phyloP scores from a whole-genome alignment of 2,888 invertebrate genomes.

The Rhopalosiphum nymphaeae region DNA sequence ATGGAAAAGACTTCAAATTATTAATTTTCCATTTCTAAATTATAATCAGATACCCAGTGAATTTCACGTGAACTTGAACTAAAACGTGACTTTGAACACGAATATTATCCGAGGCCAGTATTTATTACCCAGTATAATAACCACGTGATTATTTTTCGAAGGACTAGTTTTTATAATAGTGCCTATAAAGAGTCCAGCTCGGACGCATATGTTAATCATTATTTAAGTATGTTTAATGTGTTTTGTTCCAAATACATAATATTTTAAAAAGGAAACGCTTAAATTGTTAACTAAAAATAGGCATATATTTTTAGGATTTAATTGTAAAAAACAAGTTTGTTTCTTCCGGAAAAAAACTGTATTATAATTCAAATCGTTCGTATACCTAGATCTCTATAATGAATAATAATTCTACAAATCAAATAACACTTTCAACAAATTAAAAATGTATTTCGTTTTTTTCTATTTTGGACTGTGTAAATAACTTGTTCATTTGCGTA shows the following conservation, averaged over 20 bases:
- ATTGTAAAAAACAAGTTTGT: neutral
- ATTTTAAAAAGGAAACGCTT: neutral
- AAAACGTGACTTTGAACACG: constrained; percentile 55
- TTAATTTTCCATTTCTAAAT: neutral
- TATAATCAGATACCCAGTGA: neutral
- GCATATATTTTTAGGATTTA: neutral
- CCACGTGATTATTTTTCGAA: constrained; percentile 30
- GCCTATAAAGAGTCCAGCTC: neutral
- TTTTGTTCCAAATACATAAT: constrained; percentile 5
- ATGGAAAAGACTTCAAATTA: neutral
- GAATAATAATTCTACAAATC: neutral
- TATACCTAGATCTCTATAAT: neutral
- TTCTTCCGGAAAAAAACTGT: neutral
- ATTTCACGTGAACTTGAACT: constrained; percentile 58
- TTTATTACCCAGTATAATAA: constrained; percentile 1
- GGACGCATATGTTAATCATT: neutral
- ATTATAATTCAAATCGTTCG: neutral
- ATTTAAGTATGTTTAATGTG: neutral
- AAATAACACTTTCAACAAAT: neutral
- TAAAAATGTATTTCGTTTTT: neutral
- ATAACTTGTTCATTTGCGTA: neutral
- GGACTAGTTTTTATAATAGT: constrained; percentile 28
- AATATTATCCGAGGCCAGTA: constrained; percentile 24
- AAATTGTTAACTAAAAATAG: neutral
- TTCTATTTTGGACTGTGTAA: neutral